Conservation (phyloP, 1,140 invertebrate species). For the Drosophila triauraria region DNA sequence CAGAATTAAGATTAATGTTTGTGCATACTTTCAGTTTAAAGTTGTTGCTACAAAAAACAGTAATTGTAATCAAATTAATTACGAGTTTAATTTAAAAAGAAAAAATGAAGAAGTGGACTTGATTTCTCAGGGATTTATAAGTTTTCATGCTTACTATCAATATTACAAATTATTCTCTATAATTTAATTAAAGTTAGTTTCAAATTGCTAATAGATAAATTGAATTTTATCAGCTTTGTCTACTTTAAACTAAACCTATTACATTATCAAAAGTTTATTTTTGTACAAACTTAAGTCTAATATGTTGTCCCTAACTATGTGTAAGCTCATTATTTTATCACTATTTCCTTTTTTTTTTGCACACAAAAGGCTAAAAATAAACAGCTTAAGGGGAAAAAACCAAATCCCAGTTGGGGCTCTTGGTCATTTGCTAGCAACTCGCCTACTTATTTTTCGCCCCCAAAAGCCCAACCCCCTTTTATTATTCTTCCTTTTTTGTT, state of each 20-base stretch:
- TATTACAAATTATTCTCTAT: too few relatives aligned
- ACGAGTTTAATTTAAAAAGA: background rate
- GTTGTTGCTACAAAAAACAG: too few relatives aligned
- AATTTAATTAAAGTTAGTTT: too few relatives aligned
- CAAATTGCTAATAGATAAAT: too few relatives aligned
- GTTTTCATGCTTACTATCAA: too few relatives aligned
- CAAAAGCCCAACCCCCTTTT: background rate
- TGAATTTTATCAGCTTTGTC: background rate
- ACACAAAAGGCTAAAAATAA: slow-evolving; percentile 34
- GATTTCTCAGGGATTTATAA: too few relatives aligned
- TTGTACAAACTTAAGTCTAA: background rate
- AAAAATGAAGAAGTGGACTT: too few relatives aligned
- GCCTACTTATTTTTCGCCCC: background rate
- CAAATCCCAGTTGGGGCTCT: slow-evolving; percentile 28
- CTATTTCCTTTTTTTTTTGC: slow-evolving; percentile 1
- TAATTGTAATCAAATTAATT: background rate
- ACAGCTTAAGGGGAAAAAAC: slow-evolving; percentile 18
- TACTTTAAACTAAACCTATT: background rate
- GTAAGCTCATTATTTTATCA: slow-evolving; percentile 9
- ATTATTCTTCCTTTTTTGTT: background rate
- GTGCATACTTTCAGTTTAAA: background rate
- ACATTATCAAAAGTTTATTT: background rate
- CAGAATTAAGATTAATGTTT: background rate
- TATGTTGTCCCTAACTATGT: background rate
- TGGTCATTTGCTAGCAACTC: slow-evolving; percentile 16